Evolutionary conservation across 2,113 vertebrate species (phyloP).

Genomic region (Dasyornis broadbenti): DNA sequence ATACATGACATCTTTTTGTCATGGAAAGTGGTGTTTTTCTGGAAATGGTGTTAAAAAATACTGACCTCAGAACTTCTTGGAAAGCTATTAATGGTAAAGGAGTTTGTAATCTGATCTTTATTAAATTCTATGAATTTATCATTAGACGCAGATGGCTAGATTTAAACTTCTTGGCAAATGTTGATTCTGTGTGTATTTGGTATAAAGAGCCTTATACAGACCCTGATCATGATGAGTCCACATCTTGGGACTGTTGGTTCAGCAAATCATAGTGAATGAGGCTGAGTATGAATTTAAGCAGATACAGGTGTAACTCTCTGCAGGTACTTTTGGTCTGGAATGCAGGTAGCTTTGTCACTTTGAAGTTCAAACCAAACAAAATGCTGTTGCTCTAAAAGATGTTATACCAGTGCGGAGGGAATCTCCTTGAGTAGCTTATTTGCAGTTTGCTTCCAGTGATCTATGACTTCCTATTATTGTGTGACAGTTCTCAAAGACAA

Average conservation of each 20-base stretch:
- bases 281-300: background rate
- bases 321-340: background rate
- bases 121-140: background rate
- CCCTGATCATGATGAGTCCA: fast-evolving
- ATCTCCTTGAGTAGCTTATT: background rate
- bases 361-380: background rate
- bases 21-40: background rate
- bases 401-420: background rate
- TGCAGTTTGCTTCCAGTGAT: background rate
- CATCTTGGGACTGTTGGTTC: background rate
- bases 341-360: background rate
- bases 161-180: background rate
- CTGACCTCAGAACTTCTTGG: background rate
- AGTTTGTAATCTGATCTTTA: background rate
- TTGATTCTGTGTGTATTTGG: background rate
- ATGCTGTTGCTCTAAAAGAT: background rate
- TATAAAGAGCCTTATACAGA: background rate
- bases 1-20: background rate
- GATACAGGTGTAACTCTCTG: background rate
- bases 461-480: background rate
- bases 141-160: background rate
- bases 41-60: background rate
- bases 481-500: background rate
- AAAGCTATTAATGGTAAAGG: background rate
- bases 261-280: background rate